A percentile compares a stretch with the other conserved stretches of the same genome.
phyloP scores from a whole-genome alignment of 2,797 vertebrate species.

The Leucoraja ocellata region DNA sequence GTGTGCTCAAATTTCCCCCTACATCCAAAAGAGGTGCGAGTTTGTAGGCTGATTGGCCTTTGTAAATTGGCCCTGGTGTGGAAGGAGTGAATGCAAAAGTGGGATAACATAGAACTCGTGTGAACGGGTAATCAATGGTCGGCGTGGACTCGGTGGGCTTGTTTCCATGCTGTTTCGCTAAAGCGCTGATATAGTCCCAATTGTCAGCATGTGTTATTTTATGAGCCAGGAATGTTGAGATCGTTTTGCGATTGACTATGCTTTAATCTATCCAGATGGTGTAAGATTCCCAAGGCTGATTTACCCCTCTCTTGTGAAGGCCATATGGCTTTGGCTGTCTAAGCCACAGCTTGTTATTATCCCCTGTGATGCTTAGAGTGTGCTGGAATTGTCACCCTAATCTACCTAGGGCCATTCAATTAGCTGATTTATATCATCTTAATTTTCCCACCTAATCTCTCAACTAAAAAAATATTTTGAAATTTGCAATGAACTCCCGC shows the following conservation, averaged over 20 bases:
- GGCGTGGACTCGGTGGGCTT: too few relatives aligned
- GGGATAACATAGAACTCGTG: too few relatives aligned
- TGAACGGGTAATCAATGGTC: too few relatives aligned
- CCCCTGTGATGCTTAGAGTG: too few relatives aligned
- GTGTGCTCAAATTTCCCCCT: too few relatives aligned
- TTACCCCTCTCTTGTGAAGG: not conserved
- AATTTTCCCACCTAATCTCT: not conserved
- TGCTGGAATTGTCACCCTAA: not conserved
- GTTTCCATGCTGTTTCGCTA: too few relatives aligned
- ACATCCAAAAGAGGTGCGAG: too few relatives aligned
- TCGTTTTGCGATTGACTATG: not conserved
- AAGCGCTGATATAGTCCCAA: too few relatives aligned
- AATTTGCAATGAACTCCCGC: not conserved
- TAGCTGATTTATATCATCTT: not conserved
- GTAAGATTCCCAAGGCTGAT: not conserved
- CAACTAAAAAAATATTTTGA: not conserved
- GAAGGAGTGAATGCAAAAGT: too few relatives aligned
- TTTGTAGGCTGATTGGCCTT: too few relatives aligned
- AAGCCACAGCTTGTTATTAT: not conserved
- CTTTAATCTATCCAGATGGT: not conserved
- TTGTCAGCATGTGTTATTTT: not conserved
- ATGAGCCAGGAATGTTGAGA: not conserved
- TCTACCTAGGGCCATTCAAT: not conserved
- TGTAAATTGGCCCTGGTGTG: too few relatives aligned
- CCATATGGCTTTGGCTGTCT: not conserved